A percentile compares a stretch with the other conserved stretches of the same genome.
These are phyloP conservation scores for Drosophila prostipennis DNA, from an alignment of 2,888 invertebrate genomes.

Conservation along the genomic window DNA sequence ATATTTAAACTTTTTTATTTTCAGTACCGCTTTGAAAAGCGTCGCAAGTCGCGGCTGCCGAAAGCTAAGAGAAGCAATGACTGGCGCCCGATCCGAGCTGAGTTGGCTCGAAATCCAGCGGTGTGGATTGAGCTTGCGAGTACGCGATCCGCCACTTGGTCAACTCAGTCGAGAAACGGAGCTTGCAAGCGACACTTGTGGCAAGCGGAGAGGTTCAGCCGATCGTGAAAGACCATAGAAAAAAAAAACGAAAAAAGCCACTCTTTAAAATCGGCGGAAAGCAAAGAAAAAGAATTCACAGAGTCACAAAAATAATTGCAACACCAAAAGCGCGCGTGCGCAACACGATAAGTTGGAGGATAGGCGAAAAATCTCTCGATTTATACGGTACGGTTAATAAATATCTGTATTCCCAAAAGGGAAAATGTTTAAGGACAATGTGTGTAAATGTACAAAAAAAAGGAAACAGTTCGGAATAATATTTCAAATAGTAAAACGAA, in stretches of 20 bases:
- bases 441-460: background rate
- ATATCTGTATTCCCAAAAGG: background rate
- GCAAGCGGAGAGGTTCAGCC: slow-evolving; percentile 56
- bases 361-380: slow-evolving; percentile 36
- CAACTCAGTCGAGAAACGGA: slow-evolving; percentile 77
- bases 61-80: slow-evolving; percentile 18
- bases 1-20: slow-evolving; percentile 43
- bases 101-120: slow-evolving; percentile 23
- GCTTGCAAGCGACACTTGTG: slow-evolving; percentile 78
- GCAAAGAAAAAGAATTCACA: slow-evolving; percentile 35
- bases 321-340: slow-evolving; percentile 55
- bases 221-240: slow-evolving; percentile 32
- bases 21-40: slow-evolving; percentile 46
- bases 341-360: slow-evolving; percentile 64
- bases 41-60: slow-evolving; percentile 34
- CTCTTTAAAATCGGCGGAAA: slow-evolving; percentile 59
- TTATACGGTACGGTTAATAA: slow-evolving; percentile 57
- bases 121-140: slow-evolving; percentile 66
- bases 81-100: slow-evolving; percentile 21
- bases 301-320: slow-evolving; percentile 62
- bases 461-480: too few species aligned
- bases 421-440: background rate
- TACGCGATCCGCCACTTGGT: slow-evolving; percentile 39
- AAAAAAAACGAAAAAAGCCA: slow-evolving; percentile 58
- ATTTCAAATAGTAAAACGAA: too few species aligned